A percentile compares a stretch with the other conserved stretches of the same genome.
These are phyloP conservation scores for Ianthella basta DNA, from an alignment of 37 sponge, comb jelly and placozoan genomes.

Conservation along the genomic window DNA sequence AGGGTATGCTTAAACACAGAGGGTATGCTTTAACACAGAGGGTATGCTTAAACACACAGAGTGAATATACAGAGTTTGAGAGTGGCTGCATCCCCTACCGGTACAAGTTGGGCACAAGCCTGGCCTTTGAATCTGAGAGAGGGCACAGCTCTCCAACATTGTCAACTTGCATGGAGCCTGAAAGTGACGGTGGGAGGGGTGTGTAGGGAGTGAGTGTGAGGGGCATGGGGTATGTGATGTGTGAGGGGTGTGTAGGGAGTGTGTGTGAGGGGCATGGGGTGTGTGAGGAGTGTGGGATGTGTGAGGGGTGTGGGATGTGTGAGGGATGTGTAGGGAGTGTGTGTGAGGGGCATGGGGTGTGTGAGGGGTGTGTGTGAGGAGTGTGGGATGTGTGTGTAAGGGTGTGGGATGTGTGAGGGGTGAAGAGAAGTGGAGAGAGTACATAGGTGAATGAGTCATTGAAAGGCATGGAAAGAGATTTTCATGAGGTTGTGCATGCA, in stretches of 20 bases:
- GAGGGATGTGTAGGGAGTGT: not conserved
- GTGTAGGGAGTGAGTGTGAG: not conserved
- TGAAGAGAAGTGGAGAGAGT: not conserved
- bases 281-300: too few relatives aligned
- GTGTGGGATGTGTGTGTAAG: not conserved
- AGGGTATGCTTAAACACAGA: too few relatives aligned
- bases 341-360: not conserved
- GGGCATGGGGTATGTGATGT: too few relatives aligned
- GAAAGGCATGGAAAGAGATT: not conserved
- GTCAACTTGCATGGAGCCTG: conserved; percentile 61
- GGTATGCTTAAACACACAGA: too few relatives aligned
- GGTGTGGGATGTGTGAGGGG: not conserved
- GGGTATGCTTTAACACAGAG: too few relatives aligned
- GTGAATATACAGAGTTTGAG: too few relatives aligned
- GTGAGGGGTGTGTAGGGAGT: too few relatives aligned
- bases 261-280: too few relatives aligned
- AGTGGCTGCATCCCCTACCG: conserved; percentile 4
- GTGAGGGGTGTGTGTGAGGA: too few relatives aligned
- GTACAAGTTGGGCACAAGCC: conserved; percentile 65
- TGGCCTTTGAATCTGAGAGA: conserved; percentile 49
- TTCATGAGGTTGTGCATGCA: too few relatives aligned
- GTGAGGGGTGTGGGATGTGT: too few relatives aligned
- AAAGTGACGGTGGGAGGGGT: not conserved
- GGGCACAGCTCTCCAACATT: conserved; percentile 52
- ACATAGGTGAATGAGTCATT: not conserved